Conservation (phyloP, 2,113 vertebrate genomes). For the Fregata magnificens region DNA sequence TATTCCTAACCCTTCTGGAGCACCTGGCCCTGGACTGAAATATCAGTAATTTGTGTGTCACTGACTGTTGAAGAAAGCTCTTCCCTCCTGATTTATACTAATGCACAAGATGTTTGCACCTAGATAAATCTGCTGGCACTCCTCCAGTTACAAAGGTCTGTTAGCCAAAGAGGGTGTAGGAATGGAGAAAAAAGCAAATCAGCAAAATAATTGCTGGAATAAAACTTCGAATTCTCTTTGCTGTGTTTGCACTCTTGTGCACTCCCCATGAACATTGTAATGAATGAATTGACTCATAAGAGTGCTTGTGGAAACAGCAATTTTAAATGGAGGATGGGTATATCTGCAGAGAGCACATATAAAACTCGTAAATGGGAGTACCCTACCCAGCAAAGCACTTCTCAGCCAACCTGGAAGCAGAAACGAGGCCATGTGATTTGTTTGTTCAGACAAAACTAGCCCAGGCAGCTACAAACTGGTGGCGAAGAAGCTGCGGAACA, state of each 20-base stretch:
- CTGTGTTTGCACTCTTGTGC: not conserved
- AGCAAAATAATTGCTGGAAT: not conserved
- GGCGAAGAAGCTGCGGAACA: slow-evolving; percentile 31
- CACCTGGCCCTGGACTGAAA: not conserved
- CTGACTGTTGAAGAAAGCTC: not conserved
- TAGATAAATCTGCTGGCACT: not conserved
- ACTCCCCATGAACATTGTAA: not conserved
- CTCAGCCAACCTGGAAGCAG: slow-evolving; percentile 18
- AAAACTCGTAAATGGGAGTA: not conserved
- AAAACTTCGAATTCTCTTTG: not conserved
- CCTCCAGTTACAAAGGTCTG: not conserved
- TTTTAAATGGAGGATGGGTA: not conserved
- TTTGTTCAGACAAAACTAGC: slow-evolving; percentile 35
- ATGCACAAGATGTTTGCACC: not conserved
- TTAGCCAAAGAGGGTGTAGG: not conserved
- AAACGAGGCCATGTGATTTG: slow-evolving; percentile 10
- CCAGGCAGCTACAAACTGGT: slow-evolving; percentile 36
- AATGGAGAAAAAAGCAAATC: not conserved
- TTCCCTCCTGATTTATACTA: not conserved
- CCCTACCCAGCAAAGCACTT: not conserved
- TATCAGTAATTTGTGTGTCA: not conserved
- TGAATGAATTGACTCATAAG: not conserved
- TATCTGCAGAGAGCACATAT: not conserved
- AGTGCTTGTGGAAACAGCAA: not conserved
- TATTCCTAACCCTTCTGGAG: not conserved